Evolutionary conservation across 2,113 vertebrate genomes (phyloP), one percentile per base, ranked within the genome.

Genomic region (Daphoenositta chrysoptera): DNA sequence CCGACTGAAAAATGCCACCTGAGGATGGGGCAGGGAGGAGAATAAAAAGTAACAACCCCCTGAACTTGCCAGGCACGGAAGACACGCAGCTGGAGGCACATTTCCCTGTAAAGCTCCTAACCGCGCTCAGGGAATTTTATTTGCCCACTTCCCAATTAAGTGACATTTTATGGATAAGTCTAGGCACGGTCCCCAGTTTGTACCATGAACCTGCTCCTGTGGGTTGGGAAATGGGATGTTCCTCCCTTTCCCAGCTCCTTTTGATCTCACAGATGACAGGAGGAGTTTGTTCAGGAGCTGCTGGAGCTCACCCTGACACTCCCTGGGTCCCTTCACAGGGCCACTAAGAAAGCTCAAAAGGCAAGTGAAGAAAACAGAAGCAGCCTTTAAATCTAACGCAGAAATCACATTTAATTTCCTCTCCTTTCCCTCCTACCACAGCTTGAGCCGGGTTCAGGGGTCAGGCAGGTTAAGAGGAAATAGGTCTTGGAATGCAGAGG

Each of bases 401-500:
- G 90, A 73, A 95, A 96, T 89, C 2, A 0, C 53, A 47, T 81
- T 93, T 53, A 17, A 79, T 87, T 94, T 88, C 87, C 88, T 73
- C 80, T 33, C 63, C 73, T 40, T 44, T 4, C 11, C 51, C 37
- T 22, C 30, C 58, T 11, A 2, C 8, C 73, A 15, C 83, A 90
- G 89, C 87, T 14, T 26, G 77, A 58, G 90, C 65, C 6, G 54
- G 48, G 95, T 27, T 61, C 79, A 83, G 71, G 76, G 91, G 93
- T 50, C 71, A 93, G 95, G 94, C 92, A 97, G 90, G 95, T 83
- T 94, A 72, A 90, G 81, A 78, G 90, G 75, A 86, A 83, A 31
- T 9, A 60, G 93, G 83, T 47, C 70, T 31, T 13, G 83, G 81
- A 82, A 93, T 90, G 88, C 65, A 85, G 80, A 51, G 97, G 97